Evolutionary conservation across 2,888 invertebrate genomes (phyloP).

Genomic region (Pristionchus arcanus): DNA sequence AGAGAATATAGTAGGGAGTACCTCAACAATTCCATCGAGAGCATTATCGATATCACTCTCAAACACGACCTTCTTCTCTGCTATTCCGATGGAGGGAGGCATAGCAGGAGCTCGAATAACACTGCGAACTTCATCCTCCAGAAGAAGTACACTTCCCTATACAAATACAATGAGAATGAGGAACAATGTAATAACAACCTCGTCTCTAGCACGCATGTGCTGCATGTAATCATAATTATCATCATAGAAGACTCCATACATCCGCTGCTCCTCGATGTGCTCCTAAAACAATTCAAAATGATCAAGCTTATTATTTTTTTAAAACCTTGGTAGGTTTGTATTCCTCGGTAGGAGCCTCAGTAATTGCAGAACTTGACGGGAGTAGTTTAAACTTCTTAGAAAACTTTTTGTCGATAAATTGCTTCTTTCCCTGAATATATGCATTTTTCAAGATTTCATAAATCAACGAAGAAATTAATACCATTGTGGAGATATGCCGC

Average conservation of each 20-base stretch:
- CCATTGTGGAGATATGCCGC: not conserved
- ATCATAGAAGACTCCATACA: slow-evolving; percentile 93
- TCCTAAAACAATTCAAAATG: slow-evolving; percentile 50
- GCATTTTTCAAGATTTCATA: not conserved
- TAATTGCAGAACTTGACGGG: slow-evolving; percentile 81
- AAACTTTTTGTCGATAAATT: slow-evolving; percentile 90
- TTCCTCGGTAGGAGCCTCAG: not conserved
- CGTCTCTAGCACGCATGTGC: slow-evolving; percentile 86
- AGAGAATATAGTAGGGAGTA: not conserved
- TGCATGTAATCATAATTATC: slow-evolving; percentile 96
- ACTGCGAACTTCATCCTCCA: slow-evolving; percentile 57
- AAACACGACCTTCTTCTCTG: slow-evolving; percentile 60
- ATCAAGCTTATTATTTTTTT: not conserved
- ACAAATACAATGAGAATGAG: not conserved
- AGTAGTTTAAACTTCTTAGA: slow-evolving; percentile 93
- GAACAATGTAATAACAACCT: slow-evolving; percentile 81
- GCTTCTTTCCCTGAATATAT: slow-evolving; percentile 65
- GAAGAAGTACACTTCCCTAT: slow-evolving; percentile 60
- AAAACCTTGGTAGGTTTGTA: slow-evolving; percentile 47
- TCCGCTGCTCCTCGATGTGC: slow-evolving; percentile 83
- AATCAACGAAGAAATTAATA: not conserved
- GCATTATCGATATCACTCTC: slow-evolving; percentile 66
- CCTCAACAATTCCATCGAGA: slow-evolving; percentile 79
- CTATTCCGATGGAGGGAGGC: not conserved
- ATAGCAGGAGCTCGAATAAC: slow-evolving; percentile 59